These are phyloP conservation scores for Pachycephala philippinensis DNA, from an alignment of 2,113 vertebrate genomes.

Conservation along the genomic window DNA sequence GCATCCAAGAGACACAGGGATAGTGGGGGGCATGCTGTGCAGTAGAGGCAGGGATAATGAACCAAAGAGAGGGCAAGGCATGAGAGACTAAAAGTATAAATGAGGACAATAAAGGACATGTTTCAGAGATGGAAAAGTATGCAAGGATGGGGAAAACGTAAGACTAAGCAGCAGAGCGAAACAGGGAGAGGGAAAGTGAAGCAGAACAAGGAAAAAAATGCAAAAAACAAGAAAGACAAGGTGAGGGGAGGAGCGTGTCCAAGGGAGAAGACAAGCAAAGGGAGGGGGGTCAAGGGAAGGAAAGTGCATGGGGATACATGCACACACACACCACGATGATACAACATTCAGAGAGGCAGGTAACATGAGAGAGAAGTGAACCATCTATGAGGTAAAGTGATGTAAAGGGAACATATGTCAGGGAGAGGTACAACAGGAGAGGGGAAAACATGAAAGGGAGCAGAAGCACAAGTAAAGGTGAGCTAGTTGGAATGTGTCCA, in stretches of 20 bases:
- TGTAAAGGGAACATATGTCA: neutral
- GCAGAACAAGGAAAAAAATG: neutral
- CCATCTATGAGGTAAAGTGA: neutral
- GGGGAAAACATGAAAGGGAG: neutral
- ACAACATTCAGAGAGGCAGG: neutral
- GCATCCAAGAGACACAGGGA: neutral
- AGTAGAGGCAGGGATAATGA: neutral
- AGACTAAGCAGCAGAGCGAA: neutral
- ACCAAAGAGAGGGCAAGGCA: neutral
- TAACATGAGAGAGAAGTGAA: neutral
- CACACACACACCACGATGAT: neutral
- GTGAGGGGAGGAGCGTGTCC: neutral
- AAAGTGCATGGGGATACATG: neutral
- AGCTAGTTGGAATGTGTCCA: fast-evolving
- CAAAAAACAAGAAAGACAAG: neutral
- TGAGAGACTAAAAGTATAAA: neutral
- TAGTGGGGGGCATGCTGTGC: fast-evolving
- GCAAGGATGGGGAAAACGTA: neutral
- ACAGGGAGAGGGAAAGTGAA: neutral
- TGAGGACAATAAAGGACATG: neutral
- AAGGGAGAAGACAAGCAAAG: neutral
- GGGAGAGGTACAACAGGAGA: neutral
- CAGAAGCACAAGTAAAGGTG: neutral
- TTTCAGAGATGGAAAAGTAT: neutral
- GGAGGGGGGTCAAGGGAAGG: fast-evolving